Base-by-base conservation (phyloP, 2,797 vertebrate genomes). In the Mormyrops attenuatus region DNA sequence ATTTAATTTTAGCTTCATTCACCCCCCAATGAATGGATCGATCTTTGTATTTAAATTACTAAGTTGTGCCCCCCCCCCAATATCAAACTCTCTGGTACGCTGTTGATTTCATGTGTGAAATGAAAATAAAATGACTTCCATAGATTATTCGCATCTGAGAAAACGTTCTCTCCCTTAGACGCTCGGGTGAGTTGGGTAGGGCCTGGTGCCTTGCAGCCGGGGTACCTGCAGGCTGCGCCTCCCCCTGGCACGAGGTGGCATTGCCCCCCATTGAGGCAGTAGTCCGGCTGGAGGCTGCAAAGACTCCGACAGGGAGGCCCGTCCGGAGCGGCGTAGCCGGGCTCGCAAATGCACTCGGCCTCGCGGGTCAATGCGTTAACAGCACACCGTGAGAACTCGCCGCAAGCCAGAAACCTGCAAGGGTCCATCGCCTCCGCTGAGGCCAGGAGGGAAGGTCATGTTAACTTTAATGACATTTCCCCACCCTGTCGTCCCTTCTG, bases 371-470 rank as follows among this genome's bases (percentile, higher is more conserved):
- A 92, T 69, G 96, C 93, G 63, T 97, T 97, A 69, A 93, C 94
- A 77, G 97, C 80, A 34, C 99, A 99, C 90, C 95, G 96, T 0
- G 98, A 97, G 92, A 97, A 97, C 91, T 98, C 95, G 0, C 97
- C 96, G 80, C 99, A 99, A 2, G 96, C 96, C 96, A 97, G 93
- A 94, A 97, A 97, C 93, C 97, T 98, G 93, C 98, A 99, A 53
- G 97, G 96, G 91, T 98, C 97, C 20, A 95, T 96, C 88, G 94
- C 95, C 93, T 98, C 97, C 89, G 95, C 98, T 99, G 95, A 8
- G 94, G 15, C 34, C 17, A 52, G 17, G 26, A 20, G 15, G 20
- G 73, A 84, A 44, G 30, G 85, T 88, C 89, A 91, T 38, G 90
- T 94, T 93, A 92, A 88, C 85, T 91, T 93, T 89, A 92, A 91